phyloP scores from a whole-genome alignment of 2,797 vertebrate species.

The Esox masquinongy region DNA sequence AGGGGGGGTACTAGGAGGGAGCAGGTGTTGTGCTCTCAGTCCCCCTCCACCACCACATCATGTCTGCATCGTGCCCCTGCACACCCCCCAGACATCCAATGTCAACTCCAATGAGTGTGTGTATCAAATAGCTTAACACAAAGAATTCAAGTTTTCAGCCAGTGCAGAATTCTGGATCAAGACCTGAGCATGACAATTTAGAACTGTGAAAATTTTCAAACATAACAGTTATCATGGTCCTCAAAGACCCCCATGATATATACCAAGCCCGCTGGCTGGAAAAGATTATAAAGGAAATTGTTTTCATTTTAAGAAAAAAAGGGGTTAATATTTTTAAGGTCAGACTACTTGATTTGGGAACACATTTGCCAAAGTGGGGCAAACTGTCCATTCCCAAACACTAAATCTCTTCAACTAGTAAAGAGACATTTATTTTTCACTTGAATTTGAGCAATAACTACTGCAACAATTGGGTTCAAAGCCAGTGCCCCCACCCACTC shows the following conservation, averaged over 20 bases:
- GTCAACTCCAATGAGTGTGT: slow-evolving; percentile 67
- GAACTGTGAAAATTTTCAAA: background rate
- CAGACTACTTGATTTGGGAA: slow-evolving; percentile 21
- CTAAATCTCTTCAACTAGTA: slow-evolving; percentile 17
- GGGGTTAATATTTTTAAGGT: slow-evolving; percentile 24
- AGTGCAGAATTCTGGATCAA: slow-evolving; percentile 18
- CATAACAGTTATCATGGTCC: background rate
- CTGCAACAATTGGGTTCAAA: slow-evolving; percentile 4
- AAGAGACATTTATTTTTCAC: slow-evolving; percentile 7
- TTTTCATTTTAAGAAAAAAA: slow-evolving; percentile 12
- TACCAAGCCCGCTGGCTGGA: background rate
- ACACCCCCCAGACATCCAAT: slow-evolving; percentile 64
- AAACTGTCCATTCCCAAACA: slow-evolving; percentile 21
- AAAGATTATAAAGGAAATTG: background rate
- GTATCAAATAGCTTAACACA: slow-evolving; percentile 47
- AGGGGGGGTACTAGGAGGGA: slow-evolving; percentile 61
- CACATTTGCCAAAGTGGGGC: slow-evolving; percentile 33
- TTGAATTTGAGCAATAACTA: background rate
- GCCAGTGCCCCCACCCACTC: background rate
- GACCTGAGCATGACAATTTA: background rate
- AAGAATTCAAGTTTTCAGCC: slow-evolving; percentile 25
- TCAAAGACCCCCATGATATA: background rate
- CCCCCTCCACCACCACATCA: slow-evolving; percentile 58
- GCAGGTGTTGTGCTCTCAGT: slow-evolving; percentile 79
- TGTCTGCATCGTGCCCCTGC: slow-evolving; percentile 48